These are phyloP conservation scores for Crax fasciolata DNA, from an alignment of 2,797 vertebrate genomes.

Conservation along the genomic window DNA sequence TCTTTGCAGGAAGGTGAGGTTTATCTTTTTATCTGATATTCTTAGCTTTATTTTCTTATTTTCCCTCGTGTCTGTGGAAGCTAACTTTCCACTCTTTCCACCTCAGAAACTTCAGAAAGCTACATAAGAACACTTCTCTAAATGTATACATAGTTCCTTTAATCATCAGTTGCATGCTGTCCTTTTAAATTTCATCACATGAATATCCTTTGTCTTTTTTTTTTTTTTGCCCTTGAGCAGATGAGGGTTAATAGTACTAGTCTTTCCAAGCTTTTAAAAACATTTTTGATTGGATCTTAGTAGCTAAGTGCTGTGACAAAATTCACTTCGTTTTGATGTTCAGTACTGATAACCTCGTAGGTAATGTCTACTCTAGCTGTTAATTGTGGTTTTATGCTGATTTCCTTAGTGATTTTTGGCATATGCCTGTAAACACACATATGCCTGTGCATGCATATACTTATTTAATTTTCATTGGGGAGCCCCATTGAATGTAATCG, in stretches of 20 bases:
- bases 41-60: background rate
- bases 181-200: background rate
- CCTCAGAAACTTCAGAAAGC: background rate
- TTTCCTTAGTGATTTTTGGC: background rate
- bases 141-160: background rate
- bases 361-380: background rate
- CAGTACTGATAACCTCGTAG: background rate
- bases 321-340: background rate
- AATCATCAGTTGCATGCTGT: background rate
- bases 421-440: fast-evolving
- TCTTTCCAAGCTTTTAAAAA: background rate
- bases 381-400: background rate
- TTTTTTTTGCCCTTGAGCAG: background rate
- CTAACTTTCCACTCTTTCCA: background rate
- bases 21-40: background rate
- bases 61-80: background rate
- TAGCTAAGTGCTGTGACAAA: background rate
- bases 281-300: background rate
- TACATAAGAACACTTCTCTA: background rate
- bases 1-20: background rate
- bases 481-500: background rate
- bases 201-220: background rate
- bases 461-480: background rate
- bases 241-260: background rate
- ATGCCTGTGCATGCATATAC: no score